Evolutionary conservation across 2,113 vertebrate species (phyloP).

Genomic region (Hypomesus transpacificus): DNA sequence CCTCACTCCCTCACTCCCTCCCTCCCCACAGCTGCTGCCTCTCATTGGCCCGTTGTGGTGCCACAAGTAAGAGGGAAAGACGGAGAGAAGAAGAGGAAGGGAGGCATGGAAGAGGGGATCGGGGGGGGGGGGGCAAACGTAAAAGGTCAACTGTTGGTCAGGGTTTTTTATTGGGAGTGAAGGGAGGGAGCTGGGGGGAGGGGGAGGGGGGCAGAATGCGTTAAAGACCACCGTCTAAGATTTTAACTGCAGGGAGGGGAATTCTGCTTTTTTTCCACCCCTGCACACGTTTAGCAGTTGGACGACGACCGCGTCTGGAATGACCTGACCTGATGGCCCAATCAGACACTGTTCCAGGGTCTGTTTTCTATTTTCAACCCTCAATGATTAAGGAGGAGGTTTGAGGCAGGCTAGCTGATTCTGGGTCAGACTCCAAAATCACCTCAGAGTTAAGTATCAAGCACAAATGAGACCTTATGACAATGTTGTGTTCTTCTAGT

Average conservation of each 20-base stretch:
- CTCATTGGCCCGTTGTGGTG: slow-evolving; percentile 55
- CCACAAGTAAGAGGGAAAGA: slow-evolving; percentile 27
- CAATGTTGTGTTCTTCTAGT: not conserved
- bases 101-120: slow-evolving; percentile 12
- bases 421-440: too few species aligned
- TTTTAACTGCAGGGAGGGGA: slow-evolving; percentile 73
- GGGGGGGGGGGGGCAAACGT: slow-evolving; percentile 31
- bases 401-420: too few species aligned
- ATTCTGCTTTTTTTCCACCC: slow-evolving; percentile 58
- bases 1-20: slow-evolving; percentile 19
- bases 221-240: slow-evolving; percentile 76
- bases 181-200: slow-evolving; percentile 58
- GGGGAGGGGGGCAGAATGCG: slow-evolving; percentile 61
- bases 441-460: slow-evolving; percentile 11
- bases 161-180: slow-evolving; percentile 74
- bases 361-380: slow-evolving; percentile 16
- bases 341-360: slow-evolving; percentile 7
- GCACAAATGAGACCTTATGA: slow-evolving; percentile 7
- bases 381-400: not conserved
- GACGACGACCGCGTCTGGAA: slow-evolving; percentile 25
- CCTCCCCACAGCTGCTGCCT: slow-evolving; percentile 63
- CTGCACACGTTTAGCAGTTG: slow-evolving; percentile 45
- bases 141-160: slow-evolving; percentile 78
- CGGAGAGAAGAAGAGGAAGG: slow-evolving; percentile 9
- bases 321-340: slow-evolving; percentile 21